phyloP scores from a whole-genome alignment of 2,888 invertebrate genomes.

The Anoplius nigerrimus region DNA sequence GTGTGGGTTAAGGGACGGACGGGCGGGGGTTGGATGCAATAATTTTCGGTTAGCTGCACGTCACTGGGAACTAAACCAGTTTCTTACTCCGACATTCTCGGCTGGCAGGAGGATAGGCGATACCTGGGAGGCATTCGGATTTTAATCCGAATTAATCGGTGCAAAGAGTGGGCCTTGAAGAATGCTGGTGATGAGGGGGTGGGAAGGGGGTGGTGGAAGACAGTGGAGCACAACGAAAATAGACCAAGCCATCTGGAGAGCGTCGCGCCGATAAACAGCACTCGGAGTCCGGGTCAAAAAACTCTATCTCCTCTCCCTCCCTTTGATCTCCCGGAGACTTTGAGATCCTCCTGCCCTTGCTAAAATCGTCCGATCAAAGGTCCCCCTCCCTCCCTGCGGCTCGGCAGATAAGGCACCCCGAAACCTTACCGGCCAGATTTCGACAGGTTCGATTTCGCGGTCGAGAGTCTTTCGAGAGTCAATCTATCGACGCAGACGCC shows the following conservation, averaged over 20 bases:
- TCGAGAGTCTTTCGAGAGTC: too few species aligned
- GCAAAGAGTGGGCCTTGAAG: too few species aligned
- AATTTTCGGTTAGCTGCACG: slow-evolving; percentile 29
- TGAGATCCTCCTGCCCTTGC: slow-evolving; percentile 25
- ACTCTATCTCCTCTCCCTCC: slow-evolving; percentile 49
- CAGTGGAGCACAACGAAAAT: slow-evolving; percentile 60
- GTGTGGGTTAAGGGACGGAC: not conserved
- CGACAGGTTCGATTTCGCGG: slow-evolving; percentile 24
- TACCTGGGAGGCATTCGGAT: too few species aligned
- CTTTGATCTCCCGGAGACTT: slow-evolving; percentile 62
- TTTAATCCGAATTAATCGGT: too few species aligned
- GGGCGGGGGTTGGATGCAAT: slow-evolving; percentile 34
- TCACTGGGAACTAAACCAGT: too few species aligned
- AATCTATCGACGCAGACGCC: too few species aligned
- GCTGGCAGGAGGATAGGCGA: too few species aligned
- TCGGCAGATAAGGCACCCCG: slow-evolving; percentile 17
- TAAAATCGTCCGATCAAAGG: slow-evolving; percentile 43
- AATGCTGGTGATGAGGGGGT: too few species aligned
- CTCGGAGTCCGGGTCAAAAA: slow-evolving; percentile 54
- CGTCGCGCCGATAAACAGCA: slow-evolving; percentile 68
- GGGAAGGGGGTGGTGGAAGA: too few species aligned
- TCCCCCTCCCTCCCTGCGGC: slow-evolving; percentile 11
- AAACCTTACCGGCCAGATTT: slow-evolving; percentile 14
- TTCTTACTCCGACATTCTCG: too few species aligned
- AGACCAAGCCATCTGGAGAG: slow-evolving; percentile 70